A percentile compares a stretch with the other conserved stretches of the same genome.
phyloP scores from a whole-genome alignment of 2,797 vertebrate species.

The Poecilia velifera region DNA sequence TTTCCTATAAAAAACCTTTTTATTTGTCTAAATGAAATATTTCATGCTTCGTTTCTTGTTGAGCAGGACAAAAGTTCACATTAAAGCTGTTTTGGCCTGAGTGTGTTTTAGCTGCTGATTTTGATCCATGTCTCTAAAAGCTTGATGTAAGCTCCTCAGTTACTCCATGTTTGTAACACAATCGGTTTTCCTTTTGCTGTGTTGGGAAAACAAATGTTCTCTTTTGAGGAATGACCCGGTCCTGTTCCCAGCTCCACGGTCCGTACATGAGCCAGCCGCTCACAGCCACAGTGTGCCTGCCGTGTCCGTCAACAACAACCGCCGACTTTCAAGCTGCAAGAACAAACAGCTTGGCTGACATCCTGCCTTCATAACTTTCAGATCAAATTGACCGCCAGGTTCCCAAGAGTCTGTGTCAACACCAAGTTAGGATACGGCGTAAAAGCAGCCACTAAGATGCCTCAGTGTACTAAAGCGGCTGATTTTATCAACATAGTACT shows the following conservation, averaged over 20 bases:
- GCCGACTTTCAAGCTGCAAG: conserved; percentile 59
- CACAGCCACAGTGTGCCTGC: conserved; percentile 48
- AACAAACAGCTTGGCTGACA: conserved; percentile 61
- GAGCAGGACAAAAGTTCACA: neutral
- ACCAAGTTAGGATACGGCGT: conserved; percentile 4
- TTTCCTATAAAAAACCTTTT: too few relatives aligned
- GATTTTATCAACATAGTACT: neutral
- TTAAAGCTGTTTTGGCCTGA: neutral
- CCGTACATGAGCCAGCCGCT: conserved; percentile 24
- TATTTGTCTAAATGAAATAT: too few relatives aligned
- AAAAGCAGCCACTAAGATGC: neutral
- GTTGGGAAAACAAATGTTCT: neutral
- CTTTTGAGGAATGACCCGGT: conserved; percentile 20
- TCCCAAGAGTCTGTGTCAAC: conserved; percentile 53
- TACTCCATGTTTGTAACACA: neutral
- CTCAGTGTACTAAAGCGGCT: neutral
- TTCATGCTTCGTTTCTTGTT: too few relatives aligned
- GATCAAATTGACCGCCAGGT: conserved; percentile 38
- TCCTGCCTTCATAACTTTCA: conserved; percentile 56
- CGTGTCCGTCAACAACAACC: conserved; percentile 42
- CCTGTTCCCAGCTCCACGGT: conserved; percentile 18
- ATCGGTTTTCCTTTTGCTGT: neutral
- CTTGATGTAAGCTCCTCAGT: neutral
- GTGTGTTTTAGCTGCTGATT: neutral
- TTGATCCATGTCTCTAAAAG: too few relatives aligned